Evolutionary conservation across 2,797 vertebrate species (phyloP).

Genomic region (Tadarida brasiliensis): DNA sequence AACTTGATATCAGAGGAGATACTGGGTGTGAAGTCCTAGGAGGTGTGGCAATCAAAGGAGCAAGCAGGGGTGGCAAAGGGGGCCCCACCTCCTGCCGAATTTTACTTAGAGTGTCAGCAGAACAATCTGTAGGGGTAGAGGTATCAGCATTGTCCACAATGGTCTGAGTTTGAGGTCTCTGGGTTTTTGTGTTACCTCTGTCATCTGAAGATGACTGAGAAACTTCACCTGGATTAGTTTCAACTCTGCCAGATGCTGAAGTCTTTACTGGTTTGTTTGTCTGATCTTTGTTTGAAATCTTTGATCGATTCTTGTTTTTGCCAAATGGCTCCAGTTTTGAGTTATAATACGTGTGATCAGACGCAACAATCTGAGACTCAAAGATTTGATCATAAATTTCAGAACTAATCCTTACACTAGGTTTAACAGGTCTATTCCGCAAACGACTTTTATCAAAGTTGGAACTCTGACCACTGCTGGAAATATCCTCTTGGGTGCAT

Average conservation of each 20-base stretch:
- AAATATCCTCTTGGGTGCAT: neutral
- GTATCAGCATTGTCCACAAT: slow-evolving; percentile 80
- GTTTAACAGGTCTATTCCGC: slow-evolving; percentile 73
- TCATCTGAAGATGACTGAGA: slow-evolving; percentile 51
- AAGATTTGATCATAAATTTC: slow-evolving; percentile 59
- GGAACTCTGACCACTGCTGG: slow-evolving; percentile 45
- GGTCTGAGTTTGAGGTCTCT: slow-evolving; percentile 56
- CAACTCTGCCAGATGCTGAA: slow-evolving; percentile 18
- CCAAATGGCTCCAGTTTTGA: slow-evolving; percentile 71
- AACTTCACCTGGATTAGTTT: slow-evolving; percentile 5
- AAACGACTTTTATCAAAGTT: slow-evolving; percentile 71
- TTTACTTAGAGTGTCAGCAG: slow-evolving; percentile 87
- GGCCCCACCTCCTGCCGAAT: slow-evolving; percentile 94
- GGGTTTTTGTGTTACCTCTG: slow-evolving; percentile 56
- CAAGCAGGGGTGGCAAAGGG: slow-evolving; percentile 93
- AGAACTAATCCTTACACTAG: slow-evolving; percentile 65
- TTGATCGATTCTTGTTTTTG: slow-evolving; percentile 66
- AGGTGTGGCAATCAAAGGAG: slow-evolving; percentile 92
- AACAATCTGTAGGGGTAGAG: slow-evolving; percentile 80
- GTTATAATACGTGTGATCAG: slow-evolving; percentile 68
- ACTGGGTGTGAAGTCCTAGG: slow-evolving; percentile 86
- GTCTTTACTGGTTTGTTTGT: slow-evolving; percentile 36
- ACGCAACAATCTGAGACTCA: slow-evolving; percentile 29
- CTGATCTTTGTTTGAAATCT: slow-evolving; percentile 70
- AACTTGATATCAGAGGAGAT: slow-evolving; percentile 87